These are phyloP conservation scores for Smutsia gigantea DNA, from an alignment of 2,797 vertebrate species.

Conservation along the genomic window DNA sequence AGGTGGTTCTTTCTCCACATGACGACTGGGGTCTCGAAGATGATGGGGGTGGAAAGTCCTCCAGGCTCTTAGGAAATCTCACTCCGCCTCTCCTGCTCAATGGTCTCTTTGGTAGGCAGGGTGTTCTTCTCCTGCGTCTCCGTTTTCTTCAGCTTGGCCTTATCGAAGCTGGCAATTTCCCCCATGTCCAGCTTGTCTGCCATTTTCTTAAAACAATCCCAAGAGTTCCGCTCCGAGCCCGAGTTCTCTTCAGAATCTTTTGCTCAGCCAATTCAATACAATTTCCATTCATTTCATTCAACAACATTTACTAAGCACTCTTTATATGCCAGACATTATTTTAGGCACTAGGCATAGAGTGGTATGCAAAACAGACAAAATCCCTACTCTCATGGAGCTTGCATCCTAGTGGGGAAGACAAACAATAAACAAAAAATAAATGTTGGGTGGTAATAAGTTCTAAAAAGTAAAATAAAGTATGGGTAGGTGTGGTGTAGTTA, in stretches of 20 bases:
- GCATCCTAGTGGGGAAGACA: not conserved
- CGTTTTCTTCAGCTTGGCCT: too few species aligned
- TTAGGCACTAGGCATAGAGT: not conserved
- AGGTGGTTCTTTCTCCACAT: conserved; percentile 74
- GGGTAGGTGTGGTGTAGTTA: not conserved
- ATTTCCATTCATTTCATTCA: not conserved
- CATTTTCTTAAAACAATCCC: too few species aligned
- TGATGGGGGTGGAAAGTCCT: conserved; percentile 39
- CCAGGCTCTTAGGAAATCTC: conserved; percentile 79
- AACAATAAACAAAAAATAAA: not conserved
- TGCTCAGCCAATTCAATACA: not conserved
- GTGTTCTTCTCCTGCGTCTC: too few species aligned
- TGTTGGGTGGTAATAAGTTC: not conserved
- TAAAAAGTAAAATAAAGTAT: conserved; percentile 7
- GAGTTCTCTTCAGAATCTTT: conserved; percentile 39
- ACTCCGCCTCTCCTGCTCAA: conserved; percentile 88
- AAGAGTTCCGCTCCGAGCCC: too few species aligned
- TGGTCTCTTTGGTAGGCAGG: conserved; percentile 48
- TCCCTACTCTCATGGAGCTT: too few species aligned
- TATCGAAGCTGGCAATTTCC: too few species aligned
- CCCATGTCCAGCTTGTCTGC: too few species aligned
- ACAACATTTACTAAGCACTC: not conserved
- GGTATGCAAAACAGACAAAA: not conserved
- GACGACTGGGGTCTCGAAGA: conserved; percentile 56
- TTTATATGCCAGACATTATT: not conserved